Conservation (phyloP, 2,113 vertebrate genomes). For the Indicator maculatus region DNA sequence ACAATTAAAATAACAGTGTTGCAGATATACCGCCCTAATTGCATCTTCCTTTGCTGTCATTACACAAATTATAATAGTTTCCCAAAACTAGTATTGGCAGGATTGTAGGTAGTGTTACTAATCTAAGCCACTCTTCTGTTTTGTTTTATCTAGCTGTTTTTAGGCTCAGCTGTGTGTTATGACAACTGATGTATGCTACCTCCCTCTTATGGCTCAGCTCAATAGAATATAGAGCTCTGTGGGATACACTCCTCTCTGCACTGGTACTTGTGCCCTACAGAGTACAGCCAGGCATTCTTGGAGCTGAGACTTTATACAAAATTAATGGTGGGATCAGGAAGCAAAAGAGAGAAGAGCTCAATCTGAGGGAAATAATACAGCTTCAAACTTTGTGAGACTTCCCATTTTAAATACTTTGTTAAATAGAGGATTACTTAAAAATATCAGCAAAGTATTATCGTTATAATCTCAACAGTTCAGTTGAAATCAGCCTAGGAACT, state of each 20-base stretch:
- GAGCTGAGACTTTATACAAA: background rate
- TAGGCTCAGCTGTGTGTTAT: background rate
- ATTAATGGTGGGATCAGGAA: background rate
- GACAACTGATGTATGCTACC: background rate
- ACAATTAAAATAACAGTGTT: slow-evolving; percentile 21
- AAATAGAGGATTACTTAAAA: background rate
- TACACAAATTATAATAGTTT: slow-evolving; percentile 5
- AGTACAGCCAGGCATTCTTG: background rate
- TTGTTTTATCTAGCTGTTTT: background rate
- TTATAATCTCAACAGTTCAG: background rate
- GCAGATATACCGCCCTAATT: slow-evolving; percentile 7
- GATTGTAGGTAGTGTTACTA: background rate
- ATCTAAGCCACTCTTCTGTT: background rate
- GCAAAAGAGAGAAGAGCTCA: background rate
- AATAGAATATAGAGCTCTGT: too few species aligned
- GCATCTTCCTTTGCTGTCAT: background rate
- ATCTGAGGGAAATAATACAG: background rate
- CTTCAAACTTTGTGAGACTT: background rate
- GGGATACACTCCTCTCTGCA: accelerated
- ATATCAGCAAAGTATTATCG: background rate
- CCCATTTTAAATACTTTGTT: background rate
- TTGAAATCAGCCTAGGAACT: background rate
- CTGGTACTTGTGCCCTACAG: background rate
- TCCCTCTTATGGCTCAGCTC: background rate
- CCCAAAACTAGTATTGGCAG: background rate